Evolutionary conservation across 2,888 invertebrate species (phyloP), one percentile per base, ranked within the genome.

Genomic region (Drosophila peninsularis): DNA sequence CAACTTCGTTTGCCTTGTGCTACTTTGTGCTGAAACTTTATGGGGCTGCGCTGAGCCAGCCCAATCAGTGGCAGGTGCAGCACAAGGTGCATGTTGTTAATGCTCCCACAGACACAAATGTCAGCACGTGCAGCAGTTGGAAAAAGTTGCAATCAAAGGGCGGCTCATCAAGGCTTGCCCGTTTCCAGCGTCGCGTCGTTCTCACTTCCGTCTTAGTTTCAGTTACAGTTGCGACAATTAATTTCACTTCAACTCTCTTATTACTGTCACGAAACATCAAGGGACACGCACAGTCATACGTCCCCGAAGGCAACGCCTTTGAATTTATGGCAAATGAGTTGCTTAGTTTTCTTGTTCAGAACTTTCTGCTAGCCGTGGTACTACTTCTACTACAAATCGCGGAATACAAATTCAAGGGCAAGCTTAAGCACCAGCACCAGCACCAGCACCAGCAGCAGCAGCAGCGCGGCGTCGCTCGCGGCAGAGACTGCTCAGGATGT

Each of bases 241-340:
- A 86, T 87, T 89, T 87, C 75, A 84, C 84, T 89, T 82, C 71
- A 78, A 75, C 65, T 82, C 76, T 74, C 78, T 69, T 78, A 85
- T 82, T 82, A 85, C 64, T 75, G 82, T 80, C 86, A 87, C 80
- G 82, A 84, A 87, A 86, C 81, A 67, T 75, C 72, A 75, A 54
- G 70, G 68, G 71, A 67, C 84, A 88, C 88, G 86, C 87, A 83
- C 83, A 80, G 69, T 27, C 62, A n/a, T 17, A 57, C 47, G 56
- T 24, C 57, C 54, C 72, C 67, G 10, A 75, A 62, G 81, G 81
- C 75, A 65, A 75, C 60, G 72, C 71, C 72, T 62, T 66, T 64
- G 74, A 79, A 77, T 76, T 76, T 80, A 78, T 82, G 74, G 78
- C 81, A 78, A 80, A 75, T 80, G 71, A 80, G 68, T 65, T 75